phyloP scores from a whole-genome alignment of 2,797 vertebrate genomes.

The Megalops cyprinoides region DNA sequence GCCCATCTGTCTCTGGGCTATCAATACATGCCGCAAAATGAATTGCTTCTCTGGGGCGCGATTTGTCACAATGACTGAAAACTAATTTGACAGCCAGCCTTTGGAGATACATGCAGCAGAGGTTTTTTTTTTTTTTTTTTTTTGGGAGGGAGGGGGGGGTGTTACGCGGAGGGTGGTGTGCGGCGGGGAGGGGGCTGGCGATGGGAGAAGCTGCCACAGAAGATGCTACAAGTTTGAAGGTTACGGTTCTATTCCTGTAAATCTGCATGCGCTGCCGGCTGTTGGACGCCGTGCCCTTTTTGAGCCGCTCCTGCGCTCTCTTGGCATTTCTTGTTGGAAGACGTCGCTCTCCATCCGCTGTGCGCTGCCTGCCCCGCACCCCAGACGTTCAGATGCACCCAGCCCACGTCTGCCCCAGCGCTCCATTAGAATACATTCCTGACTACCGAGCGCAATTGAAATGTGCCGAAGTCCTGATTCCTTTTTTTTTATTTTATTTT shows the following conservation, averaged over 20 bases:
- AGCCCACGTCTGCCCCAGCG: background rate
- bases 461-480: background rate
- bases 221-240: conserved; percentile 5
- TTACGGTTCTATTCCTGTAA: background rate
- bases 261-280: background rate
- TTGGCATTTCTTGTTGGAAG: background rate
- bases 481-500: too few relatives aligned
- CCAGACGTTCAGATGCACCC: background rate
- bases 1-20: conserved; percentile 34
- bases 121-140: conserved; percentile 29
- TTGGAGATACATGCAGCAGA: conserved; percentile 27
- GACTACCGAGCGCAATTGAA: background rate
- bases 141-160: conserved; percentile 15
- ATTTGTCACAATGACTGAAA: conserved; percentile 58
- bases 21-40: conserved; percentile 29
- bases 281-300: background rate
- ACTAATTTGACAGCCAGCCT: conserved; percentile 54
- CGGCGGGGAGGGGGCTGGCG: background rate
- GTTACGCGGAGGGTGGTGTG: background rate
- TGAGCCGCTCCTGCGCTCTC: background rate
- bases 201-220: background rate
- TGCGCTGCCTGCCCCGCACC: too few relatives aligned
- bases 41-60: conserved; percentile 46
- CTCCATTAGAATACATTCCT: background rate
- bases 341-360: background rate